Evolutionary conservation across 2,113 vertebrate species (phyloP).

Genomic region (Danio rerio): DNA sequence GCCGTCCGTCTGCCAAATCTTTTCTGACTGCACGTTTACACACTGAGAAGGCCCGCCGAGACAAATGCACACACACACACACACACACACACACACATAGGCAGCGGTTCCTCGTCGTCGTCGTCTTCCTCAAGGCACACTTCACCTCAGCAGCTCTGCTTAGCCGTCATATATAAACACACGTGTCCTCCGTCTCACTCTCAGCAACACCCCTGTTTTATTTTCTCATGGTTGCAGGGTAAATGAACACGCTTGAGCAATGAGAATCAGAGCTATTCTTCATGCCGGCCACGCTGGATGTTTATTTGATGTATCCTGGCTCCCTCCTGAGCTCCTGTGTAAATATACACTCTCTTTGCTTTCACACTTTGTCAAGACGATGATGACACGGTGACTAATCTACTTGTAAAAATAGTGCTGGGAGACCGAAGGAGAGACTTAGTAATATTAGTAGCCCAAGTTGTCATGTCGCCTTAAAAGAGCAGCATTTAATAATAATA

Average conservation of each 20-base stretch:
- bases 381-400: constrained; percentile 25
- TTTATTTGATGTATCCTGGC: constrained; percentile 31
- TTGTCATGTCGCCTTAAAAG: constrained; percentile 11
- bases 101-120: not conserved
- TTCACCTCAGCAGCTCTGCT: constrained; percentile 42
- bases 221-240: constrained; percentile 45
- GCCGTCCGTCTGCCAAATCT: constrained; percentile 56
- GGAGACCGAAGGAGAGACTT: constrained; percentile 7
- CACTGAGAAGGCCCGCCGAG: constrained; percentile 42
- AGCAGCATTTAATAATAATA: not conserved
- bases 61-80: not conserved
- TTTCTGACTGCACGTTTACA: constrained; percentile 61
- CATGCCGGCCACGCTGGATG: not conserved
- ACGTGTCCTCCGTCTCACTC: not conserved
- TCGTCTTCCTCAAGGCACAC: constrained; percentile 47
- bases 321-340: constrained; percentile 40
- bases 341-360: constrained; percentile 26
- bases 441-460: constrained; percentile 11
- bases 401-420: constrained; percentile 38
- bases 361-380: constrained; percentile 48
- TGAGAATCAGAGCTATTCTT: constrained; percentile 40
- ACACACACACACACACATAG: not conserved
- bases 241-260: constrained; percentile 43
- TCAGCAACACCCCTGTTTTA: constrained; percentile 37
- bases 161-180: constrained; percentile 27